Conservation (phyloP, 2,888 invertebrate genomes). For the Oxytorus armatus region DNA sequence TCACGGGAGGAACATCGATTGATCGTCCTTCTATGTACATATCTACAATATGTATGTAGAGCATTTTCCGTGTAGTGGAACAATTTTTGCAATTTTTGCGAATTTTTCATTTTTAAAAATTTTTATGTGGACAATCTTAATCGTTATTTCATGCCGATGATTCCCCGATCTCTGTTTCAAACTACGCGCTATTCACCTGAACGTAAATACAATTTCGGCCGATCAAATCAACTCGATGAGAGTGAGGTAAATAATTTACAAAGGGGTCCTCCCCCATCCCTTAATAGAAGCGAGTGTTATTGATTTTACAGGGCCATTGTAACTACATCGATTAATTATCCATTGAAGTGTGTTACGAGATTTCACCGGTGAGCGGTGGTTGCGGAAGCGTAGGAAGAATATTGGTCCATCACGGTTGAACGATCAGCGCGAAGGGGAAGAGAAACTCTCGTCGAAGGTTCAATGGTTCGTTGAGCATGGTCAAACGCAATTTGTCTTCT, state of each 20-base stretch:
- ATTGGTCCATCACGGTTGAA: conserved; percentile 59
- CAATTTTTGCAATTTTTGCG: too few relatives aligned
- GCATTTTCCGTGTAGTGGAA: too few relatives aligned
- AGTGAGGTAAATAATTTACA: background rate
- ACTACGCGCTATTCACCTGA: too few relatives aligned
- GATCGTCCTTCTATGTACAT: too few relatives aligned
- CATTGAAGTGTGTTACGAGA: conserved; percentile 54
- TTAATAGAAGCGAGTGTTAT: conserved; percentile 41
- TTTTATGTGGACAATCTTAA: too few relatives aligned
- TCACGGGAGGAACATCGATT: too few relatives aligned
- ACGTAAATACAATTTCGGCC: too few relatives aligned
- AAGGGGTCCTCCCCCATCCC: background rate
- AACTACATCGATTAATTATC: conserved; percentile 59
- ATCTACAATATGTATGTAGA: too few relatives aligned
- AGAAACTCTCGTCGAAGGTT: background rate
- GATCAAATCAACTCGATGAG: background rate
- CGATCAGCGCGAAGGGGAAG: conserved; percentile 11
- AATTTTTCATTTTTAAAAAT: too few relatives aligned
- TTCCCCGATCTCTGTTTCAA: too few relatives aligned
- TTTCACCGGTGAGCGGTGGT: conserved; percentile 55
- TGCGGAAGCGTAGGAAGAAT: conserved; percentile 41
- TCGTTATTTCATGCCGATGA: too few relatives aligned
- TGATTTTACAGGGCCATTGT: conserved; percentile 56
- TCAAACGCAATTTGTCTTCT: conserved; percentile 58
- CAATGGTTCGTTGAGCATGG: conserved; percentile 52